These are phyloP conservation scores for Aptenodytes forsteri DNA, from an alignment of 2,113 vertebrate species.

Conservation along the genomic window DNA sequence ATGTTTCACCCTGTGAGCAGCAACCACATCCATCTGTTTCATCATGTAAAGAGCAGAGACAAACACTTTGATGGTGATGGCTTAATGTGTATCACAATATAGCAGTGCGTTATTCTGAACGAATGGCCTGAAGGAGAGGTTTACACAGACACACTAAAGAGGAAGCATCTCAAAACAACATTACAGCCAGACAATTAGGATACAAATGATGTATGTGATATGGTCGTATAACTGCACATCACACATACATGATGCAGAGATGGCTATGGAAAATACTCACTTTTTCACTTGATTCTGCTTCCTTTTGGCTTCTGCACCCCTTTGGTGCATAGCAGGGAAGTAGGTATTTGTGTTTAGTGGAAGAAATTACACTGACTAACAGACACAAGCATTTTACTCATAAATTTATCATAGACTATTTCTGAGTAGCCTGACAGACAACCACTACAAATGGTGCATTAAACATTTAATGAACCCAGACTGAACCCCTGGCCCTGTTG, in stretches of 20 bases:
- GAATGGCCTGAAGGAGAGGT: not conserved
- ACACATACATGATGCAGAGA: constrained; percentile 59
- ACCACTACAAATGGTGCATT: constrained; percentile 54
- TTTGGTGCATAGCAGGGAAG: constrained; percentile 74
- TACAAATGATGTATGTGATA: not conserved
- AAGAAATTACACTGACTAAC: constrained; percentile 64
- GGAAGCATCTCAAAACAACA: constrained; percentile 43
- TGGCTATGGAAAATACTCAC: constrained; percentile 77
- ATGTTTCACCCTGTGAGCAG: not conserved
- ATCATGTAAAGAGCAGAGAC: not conserved
- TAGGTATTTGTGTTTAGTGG: constrained; percentile 68
- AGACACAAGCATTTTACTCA: constrained; percentile 66
- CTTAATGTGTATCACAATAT: not conserved
- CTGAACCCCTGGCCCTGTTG: constrained; percentile 18
- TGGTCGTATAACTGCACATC: not conserved
- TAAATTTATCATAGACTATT: constrained; percentile 49
- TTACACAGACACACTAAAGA: not conserved
- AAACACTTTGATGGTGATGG: not conserved
- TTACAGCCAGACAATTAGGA: constrained; percentile 25
- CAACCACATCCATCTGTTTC: constrained; percentile 17
- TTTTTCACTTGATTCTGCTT: constrained; percentile 76
- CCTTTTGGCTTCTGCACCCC: constrained; percentile 75
- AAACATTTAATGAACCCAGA: constrained; percentile 64
- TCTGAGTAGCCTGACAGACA: constrained; percentile 47
- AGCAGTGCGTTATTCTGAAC: not conserved